Base-by-base conservation (phyloP, 2,797 vertebrate genomes). In the Falco cherrug region DNA sequence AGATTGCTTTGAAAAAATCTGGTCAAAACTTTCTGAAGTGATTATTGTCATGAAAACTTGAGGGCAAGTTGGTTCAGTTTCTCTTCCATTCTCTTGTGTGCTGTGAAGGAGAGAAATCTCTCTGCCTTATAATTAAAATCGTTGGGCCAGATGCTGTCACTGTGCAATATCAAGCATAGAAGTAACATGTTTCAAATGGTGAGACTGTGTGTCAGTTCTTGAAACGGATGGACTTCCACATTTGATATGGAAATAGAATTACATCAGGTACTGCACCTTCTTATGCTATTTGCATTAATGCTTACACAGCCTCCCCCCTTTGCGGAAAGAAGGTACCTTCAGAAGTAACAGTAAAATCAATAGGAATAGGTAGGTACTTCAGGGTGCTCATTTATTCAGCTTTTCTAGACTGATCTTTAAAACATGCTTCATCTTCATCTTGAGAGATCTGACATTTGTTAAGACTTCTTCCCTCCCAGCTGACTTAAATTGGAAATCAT, bases 1-100 rank as follows among this genome's bases (percentile, higher is more conserved):
- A 74, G 84, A 87, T 76, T 89, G 22, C 28, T 87, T 85, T 63
- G 81, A 90, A 83, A 97, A 97, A 89, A 43, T 28, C 69, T 59
- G 47, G 33, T 28, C 75, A 83, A 89, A 92, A 84, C 47, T 91
- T 95, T 90, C 59, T 81, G 61, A 75, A 83, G 35, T 26, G 0
- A 83, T 64, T 87, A 64, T 14, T 84, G 35, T 64, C 37, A 1
- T 45, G 43, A 86, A 93, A 95, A 90, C 45, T 63, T 78, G 65
- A 65, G 51, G 26, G 17, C 21, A 83, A 83, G 25, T 37, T 11
- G 1, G 48, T 83, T 91, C 8, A 4, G 26, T 48, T 73, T n/a
- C 54, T 90, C 43, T 84, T 84, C 51, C 5, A 3, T 84, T 51
- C 53, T 47, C 59, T 68, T 68, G 20, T 56, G 47, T 56, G 50